Base-by-base conservation (phyloP, 2,797 vertebrate species). In the Propithecus perrieri region DNA sequence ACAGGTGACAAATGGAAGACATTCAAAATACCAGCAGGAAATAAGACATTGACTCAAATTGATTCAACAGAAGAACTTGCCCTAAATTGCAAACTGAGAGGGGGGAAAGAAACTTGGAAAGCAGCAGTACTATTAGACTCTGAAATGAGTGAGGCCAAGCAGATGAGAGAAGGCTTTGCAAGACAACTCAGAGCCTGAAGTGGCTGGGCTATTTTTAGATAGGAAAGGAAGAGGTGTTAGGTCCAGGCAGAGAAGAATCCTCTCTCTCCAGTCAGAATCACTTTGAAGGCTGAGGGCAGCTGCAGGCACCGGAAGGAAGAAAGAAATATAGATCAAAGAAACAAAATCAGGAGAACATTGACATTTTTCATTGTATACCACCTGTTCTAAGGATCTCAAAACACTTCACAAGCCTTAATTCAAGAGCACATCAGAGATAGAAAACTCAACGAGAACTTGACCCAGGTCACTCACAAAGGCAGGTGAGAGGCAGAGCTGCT, bases 161-260 rank as follows among this genome's bases (percentile, higher is more conserved):
- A 92, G 30, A 63, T 35, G 55, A 92, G 41, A 35, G 33, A 26
- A 79, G 61, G 30, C 50, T 96, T 53, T 33, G 14, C 28, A 87
- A 94, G 92, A 85, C 50, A 78, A 85, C 61, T 81, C 41, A 48
- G 4, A 81, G 65, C 33, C 87, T 38, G 8, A 81, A 85, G 71
- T 72, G 35, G 69, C 15, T n/a, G 17, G 28, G 17, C 30, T 97
- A 93, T 97, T 97, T 97, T 96, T 71, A 89, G 63, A 92, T 20
- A 75, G 67, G 43, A 94, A 85, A 95, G 84, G 85, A 95, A 97
- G 88, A 90, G 63, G 72, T 90, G 72, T 11, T 80, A 63, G 35
- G 50, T 91, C n/a, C 90, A 80, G 6, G 24, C 38, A 84, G n/a
- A 79, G 18, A 94, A 38, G 57, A 94, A 75, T 50, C 63, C 67